Conservation (phyloP, 2,797 vertebrate species). For the Anisognathus igniventris region DNA sequence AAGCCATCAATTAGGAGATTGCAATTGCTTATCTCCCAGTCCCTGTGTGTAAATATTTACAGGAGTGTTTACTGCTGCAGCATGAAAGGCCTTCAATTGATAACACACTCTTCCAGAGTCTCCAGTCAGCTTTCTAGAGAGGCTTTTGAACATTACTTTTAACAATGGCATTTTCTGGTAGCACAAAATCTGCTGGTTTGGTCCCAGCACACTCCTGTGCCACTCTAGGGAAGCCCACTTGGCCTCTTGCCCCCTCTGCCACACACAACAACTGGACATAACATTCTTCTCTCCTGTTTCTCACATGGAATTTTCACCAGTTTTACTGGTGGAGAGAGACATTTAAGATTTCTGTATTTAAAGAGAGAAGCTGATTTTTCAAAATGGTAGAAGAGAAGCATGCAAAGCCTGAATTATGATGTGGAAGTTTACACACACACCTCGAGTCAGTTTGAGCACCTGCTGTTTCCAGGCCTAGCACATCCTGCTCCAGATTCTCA, state of each 20-base stretch:
- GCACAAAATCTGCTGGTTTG: not conserved
- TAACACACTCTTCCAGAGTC: not conserved
- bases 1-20: not conserved
- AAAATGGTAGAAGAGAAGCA: not conserved
- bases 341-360: not conserved
- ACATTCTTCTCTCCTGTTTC: not conserved
- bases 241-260: not conserved
- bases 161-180: not conserved
- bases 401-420: not conserved
- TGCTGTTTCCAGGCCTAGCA: not conserved
- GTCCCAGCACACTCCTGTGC: not conserved
- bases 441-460: not conserved
- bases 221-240: not conserved
- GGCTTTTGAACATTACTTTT: not conserved
- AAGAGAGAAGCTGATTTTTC: not conserved
- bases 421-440: not conserved
- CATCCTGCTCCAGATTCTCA: not conserved
- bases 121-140: not conserved
- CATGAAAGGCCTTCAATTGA: not conserved
- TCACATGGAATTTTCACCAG: not conserved
- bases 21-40: not conserved
- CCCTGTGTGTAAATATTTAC: not conserved
- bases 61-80: not conserved
- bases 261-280: rapidly evolving
- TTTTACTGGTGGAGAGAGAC: not conserved